Evolutionary conservation across 2,113 vertebrate species (phyloP), one percentile per base, ranked within the genome.

Genomic region (Gallinago jamesoni): DNA sequence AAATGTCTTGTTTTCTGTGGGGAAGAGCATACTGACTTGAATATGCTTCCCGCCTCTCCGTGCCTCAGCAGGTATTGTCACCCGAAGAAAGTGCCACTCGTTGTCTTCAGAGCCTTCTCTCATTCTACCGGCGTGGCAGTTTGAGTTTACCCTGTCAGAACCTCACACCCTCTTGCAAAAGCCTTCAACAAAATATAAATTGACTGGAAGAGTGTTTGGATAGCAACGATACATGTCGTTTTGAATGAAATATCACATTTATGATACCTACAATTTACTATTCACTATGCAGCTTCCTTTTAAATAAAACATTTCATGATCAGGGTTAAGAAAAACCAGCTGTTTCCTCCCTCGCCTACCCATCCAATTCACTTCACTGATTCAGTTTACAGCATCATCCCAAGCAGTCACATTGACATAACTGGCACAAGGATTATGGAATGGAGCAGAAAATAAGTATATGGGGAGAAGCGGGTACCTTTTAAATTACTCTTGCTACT

Each of bases 271-370:
- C 83, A 93, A 94, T 95, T 90, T 92, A 50, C 86, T 94, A 63
- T 95, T 96, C 91, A 47, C 79, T 92, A 14, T 92, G 89, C 76
- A 86, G 79, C 94, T 95, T 94, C 68, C 76, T 92, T 90, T 88
- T 92, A 94, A 93, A 94, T 94, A 74, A 92, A 95, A 92, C 86
- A 94, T 96, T 93, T 93, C 47, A 17, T 77, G 72, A 84, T 88
- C 45, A 81, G 76, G 37, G 72, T 93, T 93, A 83, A 84, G 94
- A 89, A 93, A 90, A 96, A 62, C 0, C 70, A 95, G 63, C 90
- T 92, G 75, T 94, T 96, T 89, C 59, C n/a, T 93, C 55, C 57
- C 33, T 95, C 13, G 25, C 21, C 27, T 69, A 14, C 80, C 64
- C 78, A 77, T 86, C 67, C 56, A 64, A 12, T 94, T 93, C 81